Conservation (phyloP, 2,888 invertebrate genomes). For the Ormyrus thymus region DNA sequence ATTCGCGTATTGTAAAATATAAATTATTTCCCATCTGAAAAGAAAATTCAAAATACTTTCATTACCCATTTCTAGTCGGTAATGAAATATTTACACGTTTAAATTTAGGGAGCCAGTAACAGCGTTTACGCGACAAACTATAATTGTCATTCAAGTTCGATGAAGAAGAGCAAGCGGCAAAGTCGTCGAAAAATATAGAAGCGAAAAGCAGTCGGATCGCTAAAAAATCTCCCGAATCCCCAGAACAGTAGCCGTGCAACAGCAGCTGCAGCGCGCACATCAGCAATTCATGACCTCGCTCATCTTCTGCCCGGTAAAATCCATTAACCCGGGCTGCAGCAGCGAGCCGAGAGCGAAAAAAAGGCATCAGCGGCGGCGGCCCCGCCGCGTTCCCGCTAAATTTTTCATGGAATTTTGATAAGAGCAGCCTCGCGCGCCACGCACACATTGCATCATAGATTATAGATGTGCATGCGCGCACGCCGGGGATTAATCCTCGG, state of each 20-base stretch:
- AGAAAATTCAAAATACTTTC: too few species aligned
- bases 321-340: conserved; percentile 18
- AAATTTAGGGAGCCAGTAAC: too few species aligned
- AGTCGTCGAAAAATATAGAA: too few species aligned
- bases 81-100: too few species aligned
- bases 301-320: conserved; percentile 1
- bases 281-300: conserved; percentile 26
- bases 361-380: not conserved
- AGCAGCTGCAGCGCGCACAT: not conserved
- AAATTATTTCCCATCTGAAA: too few species aligned
- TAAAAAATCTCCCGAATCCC: too few species aligned
- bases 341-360: not conserved
- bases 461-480: not conserved
- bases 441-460: not conserved
- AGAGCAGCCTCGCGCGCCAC: not conserved
- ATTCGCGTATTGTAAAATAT: too few species aligned
- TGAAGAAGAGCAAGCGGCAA: too few species aligned
- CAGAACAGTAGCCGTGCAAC: not conserved
- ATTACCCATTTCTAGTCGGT: too few species aligned
- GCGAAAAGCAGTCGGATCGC: too few species aligned
- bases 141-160: too few species aligned
- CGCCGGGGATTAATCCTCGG: conserved; percentile 29
- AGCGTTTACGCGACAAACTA: too few species aligned
- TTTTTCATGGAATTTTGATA: conserved; percentile 37
- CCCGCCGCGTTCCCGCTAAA: not conserved